Percentiles rank a stretch among this genome's conserved stretches.
phyloP scores from a whole-genome alignment of 1,140 invertebrate species.

The Helicoverpa zea region DNA sequence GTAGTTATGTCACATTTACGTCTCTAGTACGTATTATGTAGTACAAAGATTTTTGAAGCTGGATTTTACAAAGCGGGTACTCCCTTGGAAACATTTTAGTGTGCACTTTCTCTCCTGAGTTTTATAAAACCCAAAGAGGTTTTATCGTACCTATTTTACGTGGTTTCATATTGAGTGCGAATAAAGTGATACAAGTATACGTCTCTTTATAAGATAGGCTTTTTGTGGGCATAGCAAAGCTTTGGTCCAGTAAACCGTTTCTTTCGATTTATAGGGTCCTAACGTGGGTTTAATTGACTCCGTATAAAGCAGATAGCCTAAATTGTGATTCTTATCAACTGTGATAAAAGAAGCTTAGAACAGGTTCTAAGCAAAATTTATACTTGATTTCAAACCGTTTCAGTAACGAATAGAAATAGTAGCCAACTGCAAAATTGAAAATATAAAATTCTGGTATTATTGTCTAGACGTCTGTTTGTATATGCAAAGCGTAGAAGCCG shows the following conservation, averaged over 20 bases:
- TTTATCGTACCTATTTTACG: background rate
- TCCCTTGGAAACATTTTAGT: too few species aligned
- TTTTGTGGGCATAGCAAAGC: background rate
- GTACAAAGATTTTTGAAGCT: background rate
- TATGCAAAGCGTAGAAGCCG: background rate
- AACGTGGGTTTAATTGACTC: background rate
- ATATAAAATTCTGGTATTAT: too few species aligned
- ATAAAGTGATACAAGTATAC: too few species aligned
- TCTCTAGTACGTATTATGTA: background rate
- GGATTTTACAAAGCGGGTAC: too few species aligned
- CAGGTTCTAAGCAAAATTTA: background rate
- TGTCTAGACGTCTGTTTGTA: background rate
- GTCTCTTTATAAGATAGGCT: too few species aligned
- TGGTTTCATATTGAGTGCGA: too few species aligned
- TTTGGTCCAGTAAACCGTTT: background rate
- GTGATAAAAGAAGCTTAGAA: too few species aligned
- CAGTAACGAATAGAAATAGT: background rate
- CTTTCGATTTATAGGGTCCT: background rate
- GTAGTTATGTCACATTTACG: background rate
- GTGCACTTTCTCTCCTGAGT: background rate
- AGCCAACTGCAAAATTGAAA: too few species aligned
- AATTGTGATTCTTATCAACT: conserved; percentile 33
- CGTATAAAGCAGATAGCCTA: background rate
- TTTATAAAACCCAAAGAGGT: background rate
- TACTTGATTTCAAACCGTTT: background rate